These are phyloP conservation scores for Serrognathus titanus DNA, from an alignment of 2,888 invertebrate species.

Conservation along the genomic window DNA sequence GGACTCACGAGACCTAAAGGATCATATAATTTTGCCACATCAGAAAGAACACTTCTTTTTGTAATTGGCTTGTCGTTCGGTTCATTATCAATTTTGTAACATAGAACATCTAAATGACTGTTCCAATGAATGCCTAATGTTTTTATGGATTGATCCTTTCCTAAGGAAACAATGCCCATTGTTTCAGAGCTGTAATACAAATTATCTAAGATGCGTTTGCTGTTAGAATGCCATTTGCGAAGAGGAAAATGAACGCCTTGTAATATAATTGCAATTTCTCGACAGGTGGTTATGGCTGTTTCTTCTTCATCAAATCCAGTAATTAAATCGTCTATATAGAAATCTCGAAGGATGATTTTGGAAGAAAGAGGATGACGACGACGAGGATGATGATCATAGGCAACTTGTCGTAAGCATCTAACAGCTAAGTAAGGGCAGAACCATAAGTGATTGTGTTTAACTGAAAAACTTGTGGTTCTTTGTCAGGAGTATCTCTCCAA, in stretches of 20 bases:
- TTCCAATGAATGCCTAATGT: neutral
- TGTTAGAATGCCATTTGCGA: neutral
- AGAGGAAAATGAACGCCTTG: neutral
- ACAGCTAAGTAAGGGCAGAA: neutral
- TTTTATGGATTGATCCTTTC: neutral
- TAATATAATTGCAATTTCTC: neutral
- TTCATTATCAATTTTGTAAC: neutral
- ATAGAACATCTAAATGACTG: neutral
- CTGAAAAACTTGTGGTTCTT: neutral
- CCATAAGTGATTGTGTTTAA: slow-evolving; percentile 2
- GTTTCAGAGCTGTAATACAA: neutral
- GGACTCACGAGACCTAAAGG: slow-evolving; percentile 14
- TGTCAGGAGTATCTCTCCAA: neutral
- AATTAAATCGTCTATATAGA: too few relatives aligned
- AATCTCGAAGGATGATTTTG: neutral
- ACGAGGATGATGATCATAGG: neutral
- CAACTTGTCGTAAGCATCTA: neutral
- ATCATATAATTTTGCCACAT: slow-evolving; percentile 12
- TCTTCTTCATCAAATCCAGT: too few relatives aligned
- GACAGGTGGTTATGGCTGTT: neutral
- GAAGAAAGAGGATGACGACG: neutral
- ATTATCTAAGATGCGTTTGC: neutral
- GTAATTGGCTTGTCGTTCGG: neutral
- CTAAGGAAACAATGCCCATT: neutral
- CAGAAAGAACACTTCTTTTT: slow-evolving; percentile 16